Percentiles rank a stretch among this genome's conserved stretches.
These are phyloP conservation scores for Sinohyriopsis cumingii DNA, from an alignment of 2,888 invertebrate genomes.

Conservation along the genomic window DNA sequence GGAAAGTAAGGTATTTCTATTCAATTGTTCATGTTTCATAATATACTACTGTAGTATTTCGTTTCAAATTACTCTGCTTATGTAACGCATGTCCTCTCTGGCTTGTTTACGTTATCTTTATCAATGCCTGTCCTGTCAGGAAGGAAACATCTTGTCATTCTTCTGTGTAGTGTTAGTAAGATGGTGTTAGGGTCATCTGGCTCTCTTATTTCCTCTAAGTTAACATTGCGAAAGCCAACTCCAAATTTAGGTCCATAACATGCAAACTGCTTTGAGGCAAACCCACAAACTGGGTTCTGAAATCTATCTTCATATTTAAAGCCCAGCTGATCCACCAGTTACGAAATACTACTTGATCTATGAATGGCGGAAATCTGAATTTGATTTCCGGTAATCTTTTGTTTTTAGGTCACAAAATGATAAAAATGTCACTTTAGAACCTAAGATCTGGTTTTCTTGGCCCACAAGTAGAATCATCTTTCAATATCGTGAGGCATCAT, in stretches of 20 bases:
- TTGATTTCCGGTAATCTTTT: too few species aligned
- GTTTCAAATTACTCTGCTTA: not conserved
- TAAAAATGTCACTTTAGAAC: conserved; percentile 14
- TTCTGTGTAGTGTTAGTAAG: conserved; percentile 4
- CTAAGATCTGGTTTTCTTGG: conserved; percentile 16
- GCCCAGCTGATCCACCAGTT: not conserved
- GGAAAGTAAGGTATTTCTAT: too few species aligned
- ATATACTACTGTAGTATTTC: not conserved
- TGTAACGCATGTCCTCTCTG: not conserved
- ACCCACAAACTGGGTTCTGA: conserved; percentile 8
- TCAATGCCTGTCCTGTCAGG: too few species aligned
- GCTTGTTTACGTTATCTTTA: not conserved
- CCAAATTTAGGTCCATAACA: conserved; percentile 31
- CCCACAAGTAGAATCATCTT: too few species aligned
- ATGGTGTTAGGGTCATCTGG: conserved; percentile 4
- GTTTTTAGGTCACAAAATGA: conserved; percentile 17
- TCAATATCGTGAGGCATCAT: too few species aligned
- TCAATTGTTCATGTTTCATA: not conserved
- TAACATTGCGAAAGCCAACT: conserved; percentile 22
- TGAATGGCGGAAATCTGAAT: too few species aligned
- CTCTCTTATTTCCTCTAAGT: conserved; percentile 22
- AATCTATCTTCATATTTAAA: conserved; percentile 10
- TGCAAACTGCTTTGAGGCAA: conserved; percentile 14
- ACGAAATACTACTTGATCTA: too few species aligned
- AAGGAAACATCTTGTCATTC: conserved; percentile 18